These are phyloP conservation scores for Drosophila pachea DNA, from an alignment of 1,140 invertebrate species.

Conservation along the genomic window DNA sequence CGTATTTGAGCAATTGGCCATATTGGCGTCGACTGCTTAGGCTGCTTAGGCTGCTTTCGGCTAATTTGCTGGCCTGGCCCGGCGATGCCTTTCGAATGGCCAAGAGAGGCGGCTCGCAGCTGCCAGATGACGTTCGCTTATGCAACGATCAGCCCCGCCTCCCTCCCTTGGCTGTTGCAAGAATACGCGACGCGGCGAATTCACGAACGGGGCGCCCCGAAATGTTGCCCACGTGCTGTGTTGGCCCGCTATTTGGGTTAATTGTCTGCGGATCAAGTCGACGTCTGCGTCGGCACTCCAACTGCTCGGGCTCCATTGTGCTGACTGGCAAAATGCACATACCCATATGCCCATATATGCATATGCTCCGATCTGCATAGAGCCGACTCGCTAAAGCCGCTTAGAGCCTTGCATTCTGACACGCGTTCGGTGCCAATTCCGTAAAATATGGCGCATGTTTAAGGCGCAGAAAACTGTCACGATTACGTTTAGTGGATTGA, in stretches of 20 bases:
- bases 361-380: not conserved
- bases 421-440: slow-evolving; percentile 56
- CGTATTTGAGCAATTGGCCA: slow-evolving; percentile 22
- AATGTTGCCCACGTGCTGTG: slow-evolving; percentile 63
- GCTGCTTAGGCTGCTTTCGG: slow-evolving; percentile 2
- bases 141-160: slow-evolving; percentile 48
- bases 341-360: not conserved
- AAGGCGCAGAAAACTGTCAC: slow-evolving; percentile 35
- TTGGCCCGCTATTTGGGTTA: slow-evolving; percentile 65
- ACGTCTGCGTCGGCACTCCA: slow-evolving; percentile 15
- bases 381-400: slow-evolving; percentile 38
- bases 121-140: slow-evolving; percentile 61
- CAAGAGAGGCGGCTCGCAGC: slow-evolving; percentile 37
- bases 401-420: slow-evolving; percentile 67
- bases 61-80: slow-evolving; percentile 35
- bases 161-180: slow-evolving; percentile 40
- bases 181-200: slow-evolving; percentile 41
- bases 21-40: slow-evolving; percentile 10
- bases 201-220: slow-evolving; percentile 19
- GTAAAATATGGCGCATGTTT: slow-evolving; percentile 49
- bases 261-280: slow-evolving; percentile 65
- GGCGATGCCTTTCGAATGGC: slow-evolving; percentile 62
- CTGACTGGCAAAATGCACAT: slow-evolving; percentile 11
- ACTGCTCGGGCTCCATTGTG: slow-evolving; percentile 64
- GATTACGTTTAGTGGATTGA: slow-evolving; percentile 7